Evolutionary conservation across 2,888 invertebrate species (phyloP).

Genomic region (Sinopyrophorus schimmeli): DNA sequence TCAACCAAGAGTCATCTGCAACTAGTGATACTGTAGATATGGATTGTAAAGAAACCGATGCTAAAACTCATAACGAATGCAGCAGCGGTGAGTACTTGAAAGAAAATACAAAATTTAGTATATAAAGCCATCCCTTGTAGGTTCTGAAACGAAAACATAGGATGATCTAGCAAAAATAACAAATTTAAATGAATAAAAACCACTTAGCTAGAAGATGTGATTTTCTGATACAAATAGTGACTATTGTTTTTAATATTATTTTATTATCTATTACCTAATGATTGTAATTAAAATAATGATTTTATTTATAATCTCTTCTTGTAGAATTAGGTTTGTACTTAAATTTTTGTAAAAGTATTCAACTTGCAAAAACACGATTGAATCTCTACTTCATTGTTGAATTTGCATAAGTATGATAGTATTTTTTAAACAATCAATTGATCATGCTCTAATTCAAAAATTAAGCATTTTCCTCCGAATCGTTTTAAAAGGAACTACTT

Average conservation of each 20-base stretch:
- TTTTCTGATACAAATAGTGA: conserved; percentile 41
- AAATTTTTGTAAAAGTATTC: too few species aligned
- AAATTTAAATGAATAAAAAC: conserved; percentile 25
- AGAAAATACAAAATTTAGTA: too few species aligned
- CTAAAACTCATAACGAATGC: conserved; percentile 36
- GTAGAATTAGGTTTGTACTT: conserved; percentile 30
- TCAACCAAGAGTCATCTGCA: conserved; percentile 45
- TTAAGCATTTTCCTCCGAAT: too few species aligned
- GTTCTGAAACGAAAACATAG: conserved; percentile 45
- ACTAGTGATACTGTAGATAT: conserved; percentile 32
- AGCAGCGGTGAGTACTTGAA: conserved; percentile 48
- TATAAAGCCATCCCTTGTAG: too few species aligned
- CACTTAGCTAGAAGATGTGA: conserved; percentile 43
- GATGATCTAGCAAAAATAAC: conserved; percentile 30
- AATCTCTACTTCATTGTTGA: too few species aligned
- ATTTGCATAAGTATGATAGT: too few species aligned
- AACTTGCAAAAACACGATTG: too few species aligned
- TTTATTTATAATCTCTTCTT: conserved; percentile 31
- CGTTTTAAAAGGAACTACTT: too few species aligned
- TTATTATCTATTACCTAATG: conserved; percentile 39
- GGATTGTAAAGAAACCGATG: conserved; percentile 31
- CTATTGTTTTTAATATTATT: conserved; percentile 41
- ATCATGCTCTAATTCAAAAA: too few species aligned
- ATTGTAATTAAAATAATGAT: conserved; percentile 38
- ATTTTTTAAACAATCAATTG: too few species aligned